phyloP scores from a whole-genome alignment of 2,113 vertebrate genomes.

The Tyto alba region DNA sequence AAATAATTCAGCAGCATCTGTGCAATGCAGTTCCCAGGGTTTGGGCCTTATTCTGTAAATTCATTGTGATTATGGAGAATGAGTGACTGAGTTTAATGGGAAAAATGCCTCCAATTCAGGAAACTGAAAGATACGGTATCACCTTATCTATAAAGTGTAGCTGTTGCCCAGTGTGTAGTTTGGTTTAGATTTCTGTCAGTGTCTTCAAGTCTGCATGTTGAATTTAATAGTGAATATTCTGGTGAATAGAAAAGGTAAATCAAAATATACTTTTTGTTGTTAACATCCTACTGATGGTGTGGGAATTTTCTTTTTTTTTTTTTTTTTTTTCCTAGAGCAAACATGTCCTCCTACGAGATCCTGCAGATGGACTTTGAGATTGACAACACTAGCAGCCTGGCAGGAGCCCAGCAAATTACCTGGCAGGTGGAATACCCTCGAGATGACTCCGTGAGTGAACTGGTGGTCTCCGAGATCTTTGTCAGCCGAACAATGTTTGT shows the following conservation, averaged over 20 bases:
- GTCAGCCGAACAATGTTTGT: slow-evolving; percentile 82
- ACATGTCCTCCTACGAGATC: slow-evolving; percentile 83
- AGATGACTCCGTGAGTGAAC: slow-evolving; percentile 68
- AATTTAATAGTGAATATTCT: neutral
- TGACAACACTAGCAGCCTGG: slow-evolving; percentile 82
- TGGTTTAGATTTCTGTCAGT: neutral
- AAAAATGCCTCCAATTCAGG: neutral
- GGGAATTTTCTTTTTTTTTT: neutral
- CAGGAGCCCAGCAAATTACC: slow-evolving; percentile 85
- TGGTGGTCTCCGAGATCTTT: slow-evolving; percentile 85
- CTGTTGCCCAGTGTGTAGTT: neutral
- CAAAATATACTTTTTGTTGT: neutral
- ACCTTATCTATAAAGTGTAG: neutral
- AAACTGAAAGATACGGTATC: neutral
- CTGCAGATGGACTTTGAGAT: slow-evolving; percentile 92
- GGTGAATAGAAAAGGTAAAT: neutral
- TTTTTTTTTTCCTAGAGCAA: slow-evolving; percentile 68
- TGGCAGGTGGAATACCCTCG: slow-evolving; percentile 88
- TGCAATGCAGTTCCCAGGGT: neutral
- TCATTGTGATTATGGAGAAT: neutral
- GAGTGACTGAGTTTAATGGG: neutral
- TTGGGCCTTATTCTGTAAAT: neutral
- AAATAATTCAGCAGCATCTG: slow-evolving; percentile 52
- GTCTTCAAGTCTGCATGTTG: neutral
- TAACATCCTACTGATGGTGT: neutral